phyloP scores from a whole-genome alignment of 1,140 invertebrate species.

The Dufourea novaeangliae region DNA sequence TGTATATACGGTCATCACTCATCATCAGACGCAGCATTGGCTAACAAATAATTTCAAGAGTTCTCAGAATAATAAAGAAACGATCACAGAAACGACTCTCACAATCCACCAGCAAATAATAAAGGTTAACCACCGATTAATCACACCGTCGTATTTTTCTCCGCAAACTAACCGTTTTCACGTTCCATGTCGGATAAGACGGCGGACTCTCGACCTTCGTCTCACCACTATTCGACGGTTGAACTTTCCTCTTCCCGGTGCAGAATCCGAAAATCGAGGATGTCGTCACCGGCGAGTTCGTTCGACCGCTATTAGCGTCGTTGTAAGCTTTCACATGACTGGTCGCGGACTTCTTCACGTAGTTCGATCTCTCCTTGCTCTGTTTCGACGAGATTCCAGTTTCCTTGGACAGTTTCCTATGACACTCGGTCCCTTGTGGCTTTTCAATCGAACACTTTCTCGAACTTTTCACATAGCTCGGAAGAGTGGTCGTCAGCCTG shows the following conservation, averaged over 20 bases:
- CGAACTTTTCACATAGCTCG: constrained; percentile 67
- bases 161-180: constrained; percentile 55
- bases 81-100: no score
- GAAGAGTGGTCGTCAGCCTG: constrained; percentile 68
- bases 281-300: constrained; percentile 56
- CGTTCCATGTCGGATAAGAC: constrained; percentile 48
- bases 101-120: no score
- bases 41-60: no score
- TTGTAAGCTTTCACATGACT: constrained; percentile 60
- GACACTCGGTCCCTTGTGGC: constrained; percentile 64
- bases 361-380: constrained; percentile 65
- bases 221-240: constrained; percentile 8
- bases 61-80: no score
- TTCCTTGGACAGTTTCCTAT: constrained; percentile 52
- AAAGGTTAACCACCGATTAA: not conserved
- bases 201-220: constrained; percentile 26
- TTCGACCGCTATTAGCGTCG: constrained; percentile 57
- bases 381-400: constrained; percentile 58
- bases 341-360: constrained; percentile 59
- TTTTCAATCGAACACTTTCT: constrained; percentile 69
- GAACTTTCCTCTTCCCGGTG: constrained; percentile 71
- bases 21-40: no score
- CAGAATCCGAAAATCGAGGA: constrained; percentile 79
- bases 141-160: no score
- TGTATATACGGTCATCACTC: no score